Percentiles rank a stretch among this genome's conserved stretches.
phyloP scores from a whole-genome alignment of 2,888 invertebrate genomes.

The Eulithis testata region DNA sequence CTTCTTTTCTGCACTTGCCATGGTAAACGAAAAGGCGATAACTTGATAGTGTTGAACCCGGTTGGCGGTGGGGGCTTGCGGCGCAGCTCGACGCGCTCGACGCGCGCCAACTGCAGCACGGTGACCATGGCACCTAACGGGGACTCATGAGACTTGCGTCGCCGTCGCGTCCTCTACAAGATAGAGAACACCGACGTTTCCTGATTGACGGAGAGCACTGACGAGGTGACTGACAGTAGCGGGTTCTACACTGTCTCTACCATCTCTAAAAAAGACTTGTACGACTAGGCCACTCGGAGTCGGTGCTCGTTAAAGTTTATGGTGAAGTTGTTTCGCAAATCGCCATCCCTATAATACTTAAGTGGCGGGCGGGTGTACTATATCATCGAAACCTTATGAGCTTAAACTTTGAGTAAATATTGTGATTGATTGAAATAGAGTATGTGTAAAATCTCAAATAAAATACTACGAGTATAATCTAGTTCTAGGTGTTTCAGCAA shows the following conservation, averaged over 20 bases:
- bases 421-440: constrained; percentile 22
- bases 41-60: constrained; percentile 74
- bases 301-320: constrained; percentile 36
- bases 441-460: background rate
- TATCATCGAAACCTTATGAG: constrained; percentile 21
- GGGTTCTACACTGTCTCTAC: constrained; percentile 73
- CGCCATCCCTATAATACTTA: constrained; percentile 2
- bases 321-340: constrained; percentile 32
- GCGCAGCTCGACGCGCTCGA: constrained; percentile 80
- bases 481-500: background rate
- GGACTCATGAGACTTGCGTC: constrained; percentile 78
- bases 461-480: background rate
- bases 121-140: constrained; percentile 81
- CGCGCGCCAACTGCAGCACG: constrained; percentile 83
- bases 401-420: constrained; percentile 29
- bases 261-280: constrained; percentile 70
- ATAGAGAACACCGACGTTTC: constrained; percentile 75
- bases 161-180: constrained; percentile 73
- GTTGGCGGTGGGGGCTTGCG: constrained; percentile 72
- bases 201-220: constrained; percentile 82
- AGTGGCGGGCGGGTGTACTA: constrained; percentile 8
- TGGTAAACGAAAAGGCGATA: constrained; percentile 71
- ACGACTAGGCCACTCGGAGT: constrained; percentile 54
- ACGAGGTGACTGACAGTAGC: constrained; percentile 78
- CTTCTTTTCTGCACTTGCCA: constrained; percentile 86